These are phyloP conservation scores for Crenuchus spilurus DNA, from an alignment of 2,797 vertebrate genomes.

Conservation along the genomic window DNA sequence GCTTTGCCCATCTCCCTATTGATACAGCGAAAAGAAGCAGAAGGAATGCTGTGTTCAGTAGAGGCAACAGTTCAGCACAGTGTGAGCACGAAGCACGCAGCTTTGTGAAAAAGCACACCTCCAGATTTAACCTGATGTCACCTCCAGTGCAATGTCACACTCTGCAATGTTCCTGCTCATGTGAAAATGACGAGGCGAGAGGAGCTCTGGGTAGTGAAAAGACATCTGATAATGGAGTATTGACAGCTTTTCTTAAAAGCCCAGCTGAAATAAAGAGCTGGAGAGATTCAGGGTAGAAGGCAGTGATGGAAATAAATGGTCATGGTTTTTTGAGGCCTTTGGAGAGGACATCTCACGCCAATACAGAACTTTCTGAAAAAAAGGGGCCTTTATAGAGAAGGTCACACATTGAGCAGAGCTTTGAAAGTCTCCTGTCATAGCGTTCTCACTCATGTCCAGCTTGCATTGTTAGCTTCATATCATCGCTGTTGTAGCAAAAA, in stretches of 20 bases:
- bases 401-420: neutral
- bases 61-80: constrained; percentile 5
- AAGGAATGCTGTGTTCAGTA: neutral
- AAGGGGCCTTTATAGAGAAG: neutral
- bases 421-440: neutral
- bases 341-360: neutral
- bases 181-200: constrained; percentile 38
- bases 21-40: neutral
- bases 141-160: constrained; percentile 47
- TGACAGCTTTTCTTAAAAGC: constrained; percentile 17
- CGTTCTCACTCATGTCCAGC: neutral
- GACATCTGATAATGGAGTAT: constrained; percentile 25
- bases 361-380: neutral
- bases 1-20: neutral
- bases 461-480: neutral
- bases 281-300: neutral
- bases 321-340: neutral
- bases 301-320: neutral
- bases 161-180: constrained; percentile 31
- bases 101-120: constrained; percentile 44
- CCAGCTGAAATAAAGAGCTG: constrained; percentile 44
- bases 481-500: neutral
- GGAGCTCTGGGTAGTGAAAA: constrained; percentile 39
- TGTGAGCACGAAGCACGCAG: constrained; percentile 11
- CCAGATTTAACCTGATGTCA: constrained; percentile 53